Conservation (phyloP, 2,113 vertebrate genomes). For the Recurvirostra avosetta region DNA sequence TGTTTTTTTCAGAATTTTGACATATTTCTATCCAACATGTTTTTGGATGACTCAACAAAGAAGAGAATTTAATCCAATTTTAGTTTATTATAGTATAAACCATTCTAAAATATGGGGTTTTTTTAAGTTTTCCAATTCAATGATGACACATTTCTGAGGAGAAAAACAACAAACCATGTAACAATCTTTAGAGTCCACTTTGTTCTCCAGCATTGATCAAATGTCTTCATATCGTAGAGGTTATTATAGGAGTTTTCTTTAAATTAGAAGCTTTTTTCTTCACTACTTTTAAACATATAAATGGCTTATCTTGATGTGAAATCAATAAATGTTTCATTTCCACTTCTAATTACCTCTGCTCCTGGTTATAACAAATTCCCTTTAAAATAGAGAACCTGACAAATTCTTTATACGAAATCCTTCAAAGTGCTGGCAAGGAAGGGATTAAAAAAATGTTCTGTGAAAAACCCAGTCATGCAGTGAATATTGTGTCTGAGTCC, state of each 20-base stretch:
- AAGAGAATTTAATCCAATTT: background rate
- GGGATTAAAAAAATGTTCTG: background rate
- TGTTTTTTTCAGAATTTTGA: background rate
- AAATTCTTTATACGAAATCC: background rate
- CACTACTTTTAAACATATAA: background rate
- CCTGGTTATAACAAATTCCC: background rate
- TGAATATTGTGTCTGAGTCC: background rate
- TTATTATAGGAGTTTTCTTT: slow-evolving; percentile 14
- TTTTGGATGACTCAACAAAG: background rate
- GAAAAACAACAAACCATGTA: background rate
- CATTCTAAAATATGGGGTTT: background rate
- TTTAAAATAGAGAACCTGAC: background rate
- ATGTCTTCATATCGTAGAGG: background rate
- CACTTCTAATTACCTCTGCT: slow-evolving; percentile 23
- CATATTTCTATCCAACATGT: background rate
- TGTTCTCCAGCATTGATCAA: slow-evolving; percentile 8
- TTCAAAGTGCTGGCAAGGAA: background rate
- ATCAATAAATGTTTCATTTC: slow-evolving; percentile 57
- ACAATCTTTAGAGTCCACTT: background rate
- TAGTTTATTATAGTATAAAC: background rate
- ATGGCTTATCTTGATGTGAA: slow-evolving; percentile 10
- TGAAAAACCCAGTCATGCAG: background rate
- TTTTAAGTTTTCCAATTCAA: background rate
- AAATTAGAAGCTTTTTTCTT: background rate
- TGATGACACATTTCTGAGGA: background rate